phyloP scores from a whole-genome alignment of 2,888 invertebrate genomes.

The Sipha maydis region DNA sequence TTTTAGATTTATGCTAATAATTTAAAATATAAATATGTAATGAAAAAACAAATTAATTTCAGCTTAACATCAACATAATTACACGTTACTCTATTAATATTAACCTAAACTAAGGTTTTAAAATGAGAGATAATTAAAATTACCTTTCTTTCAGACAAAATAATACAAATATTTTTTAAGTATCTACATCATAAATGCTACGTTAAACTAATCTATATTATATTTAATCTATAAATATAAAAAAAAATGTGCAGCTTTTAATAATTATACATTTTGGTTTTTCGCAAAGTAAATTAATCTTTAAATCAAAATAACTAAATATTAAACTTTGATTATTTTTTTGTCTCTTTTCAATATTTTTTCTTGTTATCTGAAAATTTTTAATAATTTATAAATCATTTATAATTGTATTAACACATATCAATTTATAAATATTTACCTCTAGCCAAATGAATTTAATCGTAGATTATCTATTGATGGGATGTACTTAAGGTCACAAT shows the following conservation, averaged over 20 bases:
- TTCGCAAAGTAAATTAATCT: not conserved
- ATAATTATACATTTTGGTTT: not conserved
- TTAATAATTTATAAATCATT: not conserved
- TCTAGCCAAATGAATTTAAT: constrained; percentile 11
- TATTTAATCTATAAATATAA: no score
- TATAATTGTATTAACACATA: not conserved
- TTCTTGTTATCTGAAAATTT: not conserved
- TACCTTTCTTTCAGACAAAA: no score
- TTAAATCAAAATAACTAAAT: not conserved
- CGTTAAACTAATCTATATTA: no score
- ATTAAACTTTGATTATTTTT: not conserved
- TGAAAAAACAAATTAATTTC: no score
- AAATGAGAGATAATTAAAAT: no score
- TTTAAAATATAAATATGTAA: no score
- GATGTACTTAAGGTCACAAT: not conserved
- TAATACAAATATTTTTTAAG: no score
- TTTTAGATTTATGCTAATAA: no score
- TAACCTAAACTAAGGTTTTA: no score
- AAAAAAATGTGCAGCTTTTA: not conserved
- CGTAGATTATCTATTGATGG: constrained; percentile 1
- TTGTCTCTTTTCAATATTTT: not conserved
- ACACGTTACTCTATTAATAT: no score
- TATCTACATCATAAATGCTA: no score
- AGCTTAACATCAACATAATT: no score
- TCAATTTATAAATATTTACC: constrained; percentile 4